Percentiles rank a stretch among this genome's conserved stretches.
Conservation (phyloP, 2,797 vertebrate genomes). For the Peromyscus nudipes region DNA sequence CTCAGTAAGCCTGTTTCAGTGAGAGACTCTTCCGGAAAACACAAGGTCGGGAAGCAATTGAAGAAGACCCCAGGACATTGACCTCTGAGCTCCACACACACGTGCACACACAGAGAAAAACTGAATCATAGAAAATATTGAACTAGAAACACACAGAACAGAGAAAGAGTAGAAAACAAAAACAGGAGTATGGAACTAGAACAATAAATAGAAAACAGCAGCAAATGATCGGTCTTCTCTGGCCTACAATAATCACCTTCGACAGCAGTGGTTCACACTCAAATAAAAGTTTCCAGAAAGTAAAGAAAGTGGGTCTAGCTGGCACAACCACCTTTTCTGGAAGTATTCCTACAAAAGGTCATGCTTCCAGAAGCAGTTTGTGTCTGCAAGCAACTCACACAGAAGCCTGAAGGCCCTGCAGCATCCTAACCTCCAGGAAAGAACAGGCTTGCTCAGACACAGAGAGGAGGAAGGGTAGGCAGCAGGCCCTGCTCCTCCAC, state of each 20-base stretch:
- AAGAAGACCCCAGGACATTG: no score
- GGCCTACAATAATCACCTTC: neutral
- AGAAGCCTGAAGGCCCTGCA: neutral
- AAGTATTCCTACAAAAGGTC: neutral
- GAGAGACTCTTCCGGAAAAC: neutral
- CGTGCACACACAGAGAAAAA: neutral
- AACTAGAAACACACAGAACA: neutral
- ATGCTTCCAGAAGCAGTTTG: neutral
- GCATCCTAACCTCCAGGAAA: conserved; percentile 3
- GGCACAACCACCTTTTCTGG: neutral
- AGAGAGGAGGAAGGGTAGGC: neutral
- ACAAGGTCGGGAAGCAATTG: neutral
- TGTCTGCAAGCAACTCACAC: neutral
- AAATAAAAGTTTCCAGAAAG: neutral
- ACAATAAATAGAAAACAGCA: neutral
- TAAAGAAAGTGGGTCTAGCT: neutral
- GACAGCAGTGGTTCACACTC: neutral
- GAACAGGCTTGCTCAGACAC: neutral
- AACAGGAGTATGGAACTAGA: neutral
- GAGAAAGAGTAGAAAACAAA: conserved; percentile 1
- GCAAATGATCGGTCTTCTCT: neutral
- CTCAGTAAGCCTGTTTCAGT: neutral
- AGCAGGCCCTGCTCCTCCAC: neutral
- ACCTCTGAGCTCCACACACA: neutral
- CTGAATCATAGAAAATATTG: conserved; percentile 15